phyloP scores from a whole-genome alignment of 2,113 vertebrate genomes.

The Oreochromis niloticus region DNA sequence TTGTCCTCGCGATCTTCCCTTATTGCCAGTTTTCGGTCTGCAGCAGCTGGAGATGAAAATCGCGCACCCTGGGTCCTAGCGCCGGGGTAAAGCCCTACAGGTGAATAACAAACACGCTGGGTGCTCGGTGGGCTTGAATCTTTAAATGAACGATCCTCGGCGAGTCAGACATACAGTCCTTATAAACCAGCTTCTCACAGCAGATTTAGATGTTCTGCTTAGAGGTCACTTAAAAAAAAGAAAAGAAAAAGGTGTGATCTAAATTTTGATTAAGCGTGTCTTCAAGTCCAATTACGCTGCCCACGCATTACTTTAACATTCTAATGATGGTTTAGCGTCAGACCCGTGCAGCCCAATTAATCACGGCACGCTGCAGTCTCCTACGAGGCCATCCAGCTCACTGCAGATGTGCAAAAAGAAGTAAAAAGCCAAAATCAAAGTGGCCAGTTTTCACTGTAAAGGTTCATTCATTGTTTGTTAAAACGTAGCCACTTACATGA shows the following conservation, averaged over 20 bases:
- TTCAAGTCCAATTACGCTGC: neutral
- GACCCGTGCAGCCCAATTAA: neutral
- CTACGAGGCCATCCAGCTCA: neutral
- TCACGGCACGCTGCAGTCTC: neutral
- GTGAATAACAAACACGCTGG: slow-evolving; percentile 66
- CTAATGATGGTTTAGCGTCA: neutral
- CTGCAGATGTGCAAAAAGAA: neutral
- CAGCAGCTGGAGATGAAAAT: slow-evolving; percentile 82
- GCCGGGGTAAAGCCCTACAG: slow-evolving; percentile 70
- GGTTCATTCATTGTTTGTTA: neutral
- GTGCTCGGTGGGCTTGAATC: slow-evolving; percentile 10
- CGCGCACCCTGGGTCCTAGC: slow-evolving; percentile 83
- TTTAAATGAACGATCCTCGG: slow-evolving; percentile 11
- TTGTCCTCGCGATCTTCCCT: slow-evolving; percentile 80
- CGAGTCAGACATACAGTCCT: neutral
- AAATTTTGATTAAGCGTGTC: neutral
- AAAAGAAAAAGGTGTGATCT: neutral
- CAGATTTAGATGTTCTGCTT: neutral
- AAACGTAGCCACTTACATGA: neutral
- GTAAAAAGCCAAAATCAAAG: neutral
- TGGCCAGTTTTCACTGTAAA: neutral
- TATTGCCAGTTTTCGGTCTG: slow-evolving; percentile 79
- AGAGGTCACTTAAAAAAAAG: neutral
- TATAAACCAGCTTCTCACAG: neutral
- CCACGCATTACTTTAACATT: neutral